Base-by-base conservation (phyloP, 2,113 vertebrate genomes). In the Anolis sagrei region DNA sequence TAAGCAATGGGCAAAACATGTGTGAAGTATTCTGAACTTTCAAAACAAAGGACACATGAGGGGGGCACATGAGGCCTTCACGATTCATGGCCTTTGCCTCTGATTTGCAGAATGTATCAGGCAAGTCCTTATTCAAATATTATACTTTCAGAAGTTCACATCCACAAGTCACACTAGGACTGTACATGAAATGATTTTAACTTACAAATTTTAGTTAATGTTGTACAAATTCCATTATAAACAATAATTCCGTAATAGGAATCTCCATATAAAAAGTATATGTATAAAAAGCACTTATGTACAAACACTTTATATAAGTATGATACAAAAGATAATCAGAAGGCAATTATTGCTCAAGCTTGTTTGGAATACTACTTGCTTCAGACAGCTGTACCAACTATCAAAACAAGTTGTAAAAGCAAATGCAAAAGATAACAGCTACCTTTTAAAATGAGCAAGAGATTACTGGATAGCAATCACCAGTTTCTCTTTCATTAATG, bases 401-500 rank as follows among this genome's bases (percentile, higher is more conserved):
- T 64, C 39, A 44, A 75, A 48, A 44, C 27, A 75, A 62, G 36
- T n/a, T 62, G 36, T 13, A 61, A 32, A 62, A 74, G 39, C 23
- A 61, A 74, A 75, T 64, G 58, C 39, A 75, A 83, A 34, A 44
- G 34, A 44, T 23, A 64, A 48, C 54, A 83, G 36, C 58, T 88
- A 23, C 36, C 62, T 8, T 13, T 54, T 68, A 72, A 82, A 44
- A 44, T 44, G 79, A 85, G 89, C 79, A 32, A 75, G 58, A 62
- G 36, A 64, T 70, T 88, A 44, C 81, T 34, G 23, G 36, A 61
- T 85, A 86, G 16, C 34, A 84, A 83, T 49, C 78, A 69, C 48
- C 8, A 61, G 44, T 34, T 82, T 34, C 23, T 83, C 51, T n/a
- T n/a, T 2, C 1, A 39, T 2, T 14, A 81, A 74, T 7, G 32